Base-by-base conservation (phyloP, 2,797 vertebrate genomes). In the Masticophis lateralis region DNA sequence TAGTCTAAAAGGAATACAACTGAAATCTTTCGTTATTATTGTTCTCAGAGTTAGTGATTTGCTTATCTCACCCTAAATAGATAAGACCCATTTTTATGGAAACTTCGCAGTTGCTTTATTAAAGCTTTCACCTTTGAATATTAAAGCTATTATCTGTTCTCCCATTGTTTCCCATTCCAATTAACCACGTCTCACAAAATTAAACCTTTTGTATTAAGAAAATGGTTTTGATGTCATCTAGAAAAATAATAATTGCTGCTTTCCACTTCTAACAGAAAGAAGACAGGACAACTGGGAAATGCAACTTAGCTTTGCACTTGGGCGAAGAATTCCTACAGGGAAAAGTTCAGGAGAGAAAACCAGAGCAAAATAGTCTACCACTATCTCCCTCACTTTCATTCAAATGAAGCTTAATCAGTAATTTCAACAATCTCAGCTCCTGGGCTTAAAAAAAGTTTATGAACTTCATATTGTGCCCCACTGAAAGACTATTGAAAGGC, bases 131-230 rank as follows among this genome's bases (percentile, higher is more conserved):
- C 94, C 92, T 95, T 88, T 91, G 88, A 93, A 95, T 96, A 95
- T 66, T 56, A 94, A 93, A 57, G 28, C 79, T 87, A 63, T 95
- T 95, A 96, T 96, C 95, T 96, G 32, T 86, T 95, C 56, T 66
- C 86, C 93, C 89, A 92, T 94, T 95, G 63, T 94, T 95, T 92
- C 94, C 66, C 93, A 93, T 93, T 96, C 91, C 92, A 94, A 95
- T 93, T 93, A 92, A 69, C 86, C 6, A 94, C 57, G 79, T 94
- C 89, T 96, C 87, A 91, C 79, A 90, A 97, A 97, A 97, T 97
- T 95, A 97, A 96, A 94, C 94, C 93, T 96, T 95, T 97, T 97
- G 94, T 96, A 94, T 56, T 63, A 37, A 83, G 59, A 91, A 83
- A 91, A 93, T 93, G 87, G 47, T 47, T 93, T 57, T 91, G 47